phyloP scores from a whole-genome alignment of 2,797 vertebrate genomes.

The Phylloscopus collybita region DNA sequence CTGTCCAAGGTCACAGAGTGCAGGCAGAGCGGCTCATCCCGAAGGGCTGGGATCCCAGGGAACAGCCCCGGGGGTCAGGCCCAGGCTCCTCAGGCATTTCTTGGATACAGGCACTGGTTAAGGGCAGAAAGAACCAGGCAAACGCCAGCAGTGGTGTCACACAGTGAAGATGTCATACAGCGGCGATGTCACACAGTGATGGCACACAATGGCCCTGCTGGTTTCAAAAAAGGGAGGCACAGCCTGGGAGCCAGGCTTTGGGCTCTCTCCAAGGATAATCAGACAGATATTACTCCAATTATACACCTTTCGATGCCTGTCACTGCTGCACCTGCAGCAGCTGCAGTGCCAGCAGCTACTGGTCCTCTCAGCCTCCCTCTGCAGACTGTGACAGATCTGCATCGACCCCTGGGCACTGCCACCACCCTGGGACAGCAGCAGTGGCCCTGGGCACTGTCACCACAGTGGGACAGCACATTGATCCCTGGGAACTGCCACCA shows the following conservation, averaged over 20 bases:
- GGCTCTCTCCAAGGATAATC: not conserved
- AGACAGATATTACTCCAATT: not conserved
- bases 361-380: accelerated
- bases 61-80: accelerated
- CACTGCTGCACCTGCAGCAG: not conserved
- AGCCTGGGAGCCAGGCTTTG: not conserved
- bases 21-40: accelerated
- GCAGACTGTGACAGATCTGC: accelerated
- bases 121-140: not conserved
- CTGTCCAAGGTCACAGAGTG: accelerated
- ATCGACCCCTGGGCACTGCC: not conserved
- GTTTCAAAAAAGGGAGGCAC: not conserved
- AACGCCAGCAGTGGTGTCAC: not conserved
- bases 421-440: not conserved
- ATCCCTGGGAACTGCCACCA: no score
- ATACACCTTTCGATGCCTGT: accelerated
- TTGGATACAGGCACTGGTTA: accelerated
- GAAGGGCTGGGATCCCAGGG: accelerated
- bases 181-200: no score
- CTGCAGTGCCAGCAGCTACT: not conserved
- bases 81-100: not conserved
- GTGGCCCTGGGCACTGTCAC: not conserved
- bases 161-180: accelerated
- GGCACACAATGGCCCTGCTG: accelerated
- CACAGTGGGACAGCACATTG: no score